Percentiles rank a stretch among this genome's conserved stretches.
Conservation (phyloP, 2,113 vertebrate genomes). For the Atlantisia rogersi region DNA sequence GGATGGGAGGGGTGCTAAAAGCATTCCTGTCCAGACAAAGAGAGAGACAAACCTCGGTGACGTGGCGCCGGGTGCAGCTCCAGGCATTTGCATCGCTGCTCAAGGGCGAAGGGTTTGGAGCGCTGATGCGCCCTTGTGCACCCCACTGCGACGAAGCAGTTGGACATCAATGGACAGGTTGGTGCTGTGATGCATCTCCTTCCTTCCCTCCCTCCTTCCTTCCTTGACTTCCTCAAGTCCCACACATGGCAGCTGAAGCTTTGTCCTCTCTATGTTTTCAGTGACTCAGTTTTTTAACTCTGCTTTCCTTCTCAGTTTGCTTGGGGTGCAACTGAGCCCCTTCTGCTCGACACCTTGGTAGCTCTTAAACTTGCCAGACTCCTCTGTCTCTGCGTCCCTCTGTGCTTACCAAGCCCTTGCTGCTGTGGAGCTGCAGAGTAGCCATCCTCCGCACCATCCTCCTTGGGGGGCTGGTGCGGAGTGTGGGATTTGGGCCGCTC, state of each 20-base stretch:
- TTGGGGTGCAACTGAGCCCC: not conserved
- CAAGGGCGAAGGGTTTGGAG: not conserved
- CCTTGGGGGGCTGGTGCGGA: fast-evolving
- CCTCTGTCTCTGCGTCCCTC: not conserved
- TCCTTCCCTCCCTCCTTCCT: not conserved
- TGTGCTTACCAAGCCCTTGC: not conserved
- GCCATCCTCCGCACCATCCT: not conserved
- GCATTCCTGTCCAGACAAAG: fast-evolving
- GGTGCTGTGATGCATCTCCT: not conserved
- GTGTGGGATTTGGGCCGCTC: not conserved
- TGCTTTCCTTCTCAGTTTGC: not conserved
- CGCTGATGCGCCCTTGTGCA: fast-evolving
- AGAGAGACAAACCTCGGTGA: fast-evolving
- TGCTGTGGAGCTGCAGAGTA: not conserved
- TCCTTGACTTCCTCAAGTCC: not conserved
- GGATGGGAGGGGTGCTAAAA: not conserved
- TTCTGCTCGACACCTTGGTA: not conserved
- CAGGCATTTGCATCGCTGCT: not conserved
- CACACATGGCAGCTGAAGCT: not conserved
- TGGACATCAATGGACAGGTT: not conserved
- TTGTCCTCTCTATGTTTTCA: not conserved
- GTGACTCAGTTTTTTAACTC: not conserved
- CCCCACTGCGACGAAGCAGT: fast-evolving
- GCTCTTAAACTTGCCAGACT: not conserved
- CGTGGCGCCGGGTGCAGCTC: not conserved